Percentiles rank a stretch among this genome's conserved stretches.
phyloP scores from a whole-genome alignment of 2,888 invertebrate genomes.

The Ametastegia equiseti region DNA sequence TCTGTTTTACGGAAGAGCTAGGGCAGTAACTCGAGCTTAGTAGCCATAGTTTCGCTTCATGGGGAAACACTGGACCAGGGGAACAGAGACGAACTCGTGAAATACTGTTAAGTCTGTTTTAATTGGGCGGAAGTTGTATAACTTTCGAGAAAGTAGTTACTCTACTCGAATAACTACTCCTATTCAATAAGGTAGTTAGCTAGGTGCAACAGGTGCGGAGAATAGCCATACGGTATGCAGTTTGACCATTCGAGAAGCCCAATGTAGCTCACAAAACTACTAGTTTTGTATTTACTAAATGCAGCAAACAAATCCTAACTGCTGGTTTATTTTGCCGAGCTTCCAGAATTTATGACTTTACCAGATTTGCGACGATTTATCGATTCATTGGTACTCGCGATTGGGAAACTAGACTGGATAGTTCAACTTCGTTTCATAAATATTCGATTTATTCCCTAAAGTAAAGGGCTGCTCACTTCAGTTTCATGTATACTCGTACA shows the following conservation, averaged over 20 bases:
- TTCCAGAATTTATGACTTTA: background rate
- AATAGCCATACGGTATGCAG: background rate
- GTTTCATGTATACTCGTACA: no score
- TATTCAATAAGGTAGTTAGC: background rate
- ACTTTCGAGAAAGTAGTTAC: background rate
- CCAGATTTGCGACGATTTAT: background rate
- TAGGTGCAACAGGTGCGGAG: background rate
- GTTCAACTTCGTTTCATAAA: no score
- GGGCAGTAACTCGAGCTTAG: background rate
- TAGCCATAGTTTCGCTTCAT: background rate
- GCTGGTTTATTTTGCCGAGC: background rate
- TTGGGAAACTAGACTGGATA: background rate
- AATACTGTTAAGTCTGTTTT: background rate
- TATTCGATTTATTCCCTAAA: background rate
- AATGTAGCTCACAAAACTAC: background rate
- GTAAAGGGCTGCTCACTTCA: no score
- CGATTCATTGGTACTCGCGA: background rate
- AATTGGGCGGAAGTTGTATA: background rate
- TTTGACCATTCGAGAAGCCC: background rate
- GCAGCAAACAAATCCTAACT: background rate
- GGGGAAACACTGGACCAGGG: background rate
- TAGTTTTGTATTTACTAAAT: background rate
- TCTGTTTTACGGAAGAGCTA: background rate
- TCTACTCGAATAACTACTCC: background rate
- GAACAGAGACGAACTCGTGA: background rate